Percentiles rank a stretch among this genome's conserved stretches.
phyloP scores from a whole-genome alignment of 2,888 invertebrate genomes.

The Pterobdella sp. region DNA sequence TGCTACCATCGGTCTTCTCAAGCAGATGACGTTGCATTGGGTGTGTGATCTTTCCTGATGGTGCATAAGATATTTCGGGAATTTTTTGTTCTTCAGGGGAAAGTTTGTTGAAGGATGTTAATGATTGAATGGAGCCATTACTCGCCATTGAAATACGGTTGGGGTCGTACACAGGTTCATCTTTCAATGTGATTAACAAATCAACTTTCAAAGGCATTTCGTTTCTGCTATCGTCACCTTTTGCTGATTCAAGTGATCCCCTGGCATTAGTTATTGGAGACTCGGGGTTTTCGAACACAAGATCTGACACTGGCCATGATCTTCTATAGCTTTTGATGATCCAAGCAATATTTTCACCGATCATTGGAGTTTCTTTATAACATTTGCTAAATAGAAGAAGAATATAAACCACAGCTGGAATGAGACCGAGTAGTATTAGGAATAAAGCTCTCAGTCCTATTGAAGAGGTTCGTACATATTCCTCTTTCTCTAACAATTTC shows the following conservation, averaged over 20 bases:
- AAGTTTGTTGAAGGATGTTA: slow-evolving; percentile 7
- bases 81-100: slow-evolving; percentile 9
- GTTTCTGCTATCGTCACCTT: neutral
- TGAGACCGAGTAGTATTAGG: slow-evolving; percentile 35
- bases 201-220: slow-evolving; percentile 37
- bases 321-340: slow-evolving; percentile 45
- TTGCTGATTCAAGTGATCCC: neutral
- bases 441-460: slow-evolving; percentile 34
- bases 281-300: slow-evolving; percentile 38
- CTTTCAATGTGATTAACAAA: slow-evolving; percentile 37
- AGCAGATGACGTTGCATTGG: slow-evolving; percentile 23
- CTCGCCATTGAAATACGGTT: slow-evolving; percentile 23
- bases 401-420: slow-evolving; percentile 44
- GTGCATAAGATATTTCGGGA: neutral
- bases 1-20: neutral
- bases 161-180: slow-evolving; percentile 32
- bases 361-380: slow-evolving; percentile 37
- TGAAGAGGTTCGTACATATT: neutral
- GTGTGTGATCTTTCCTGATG: neutral
- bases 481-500: neutral
- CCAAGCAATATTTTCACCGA: slow-evolving; percentile 47
- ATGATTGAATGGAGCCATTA: slow-evolving; percentile 24
- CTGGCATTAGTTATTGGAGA: slow-evolving; percentile 2
- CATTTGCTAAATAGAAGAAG: slow-evolving; percentile 26
- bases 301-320: slow-evolving; percentile 46